These are phyloP conservation scores for Ornithoptera alexandrae DNA, from an alignment of 2,888 invertebrate species.

Conservation along the genomic window DNA sequence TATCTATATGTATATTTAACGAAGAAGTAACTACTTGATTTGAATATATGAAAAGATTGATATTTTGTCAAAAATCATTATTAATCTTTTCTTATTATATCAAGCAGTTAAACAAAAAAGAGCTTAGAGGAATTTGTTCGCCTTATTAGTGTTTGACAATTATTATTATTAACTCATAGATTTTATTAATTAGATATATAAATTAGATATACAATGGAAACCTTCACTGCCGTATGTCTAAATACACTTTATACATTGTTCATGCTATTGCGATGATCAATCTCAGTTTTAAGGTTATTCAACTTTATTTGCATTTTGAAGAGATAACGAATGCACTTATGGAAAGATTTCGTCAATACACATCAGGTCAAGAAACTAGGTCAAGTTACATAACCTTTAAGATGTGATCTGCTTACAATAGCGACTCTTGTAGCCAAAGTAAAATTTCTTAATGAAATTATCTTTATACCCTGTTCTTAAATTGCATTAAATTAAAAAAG, in stretches of 20 bases:
- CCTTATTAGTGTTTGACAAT: not conserved
- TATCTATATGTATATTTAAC: too few species aligned
- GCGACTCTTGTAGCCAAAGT: not conserved
- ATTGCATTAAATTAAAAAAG: too few species aligned
- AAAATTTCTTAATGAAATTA: not conserved
- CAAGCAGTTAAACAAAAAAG: too few species aligned
- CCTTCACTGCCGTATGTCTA: not conserved
- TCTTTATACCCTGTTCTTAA: not conserved
- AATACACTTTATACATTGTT: not conserved
- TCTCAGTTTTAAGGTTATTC: constrained; percentile 4
- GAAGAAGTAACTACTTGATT: too few species aligned
- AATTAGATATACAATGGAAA: not conserved
- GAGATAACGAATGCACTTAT: constrained; percentile 25
- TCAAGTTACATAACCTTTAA: constrained; percentile 9
- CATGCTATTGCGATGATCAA: not conserved
- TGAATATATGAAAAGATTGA: too few species aligned
- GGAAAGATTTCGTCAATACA: constrained; percentile 23
- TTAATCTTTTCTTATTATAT: too few species aligned
- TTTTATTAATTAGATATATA: not conserved
- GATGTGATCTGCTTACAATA: not conserved
- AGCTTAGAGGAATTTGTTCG: not conserved
- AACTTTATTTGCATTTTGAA: constrained; percentile 24
- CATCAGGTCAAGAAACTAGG: constrained; percentile 27
- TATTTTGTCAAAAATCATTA: too few species aligned
- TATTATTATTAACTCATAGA: not conserved